Evolutionary conservation across 2,797 vertebrate genomes (phyloP), one percentile per base, ranked within the genome.

Genomic region (Borostomias antarcticus): DNA sequence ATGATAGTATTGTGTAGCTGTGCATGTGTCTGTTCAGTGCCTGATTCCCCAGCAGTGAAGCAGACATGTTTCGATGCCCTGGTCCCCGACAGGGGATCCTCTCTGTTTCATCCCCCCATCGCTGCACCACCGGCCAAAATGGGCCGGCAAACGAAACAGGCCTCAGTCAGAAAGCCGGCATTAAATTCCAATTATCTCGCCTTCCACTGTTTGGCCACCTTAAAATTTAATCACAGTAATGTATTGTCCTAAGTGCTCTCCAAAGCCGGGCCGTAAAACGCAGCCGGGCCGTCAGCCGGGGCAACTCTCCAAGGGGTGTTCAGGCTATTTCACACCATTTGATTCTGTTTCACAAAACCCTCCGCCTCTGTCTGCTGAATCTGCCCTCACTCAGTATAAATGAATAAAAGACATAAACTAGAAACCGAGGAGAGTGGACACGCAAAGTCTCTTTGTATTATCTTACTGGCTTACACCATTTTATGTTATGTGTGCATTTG

Each of bases 171-270:
- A 52, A 80, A 72, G 72, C 75, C 7, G 61, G 76, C 82, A 89
- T 90, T 85, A 82, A 88, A 89, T 85, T 84, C 79, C 77, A 77
- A 88, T 89, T 84, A 83, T 80, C 77, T 70, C 75, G 75, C 88
- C 87, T 81, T 84, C 84, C 52, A 68, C 80, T 80, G 81, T 86
- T 82, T 79, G 80, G 80, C 88, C 86, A 90, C 88, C 88, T 88
- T 89, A 88, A 89, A 81, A 89, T 92, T 84, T 89, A 91, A 91
- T 92, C 89, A 89, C 84, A 81, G 82, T 91, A 91, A 92, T 89
- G 90, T 90, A 89, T 89, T 86, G 85, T 87, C 87, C 82, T 88
- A 88, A 91, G 85, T 91, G 87, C 87, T 90, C 84, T 85, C 86
- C 71, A 72, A 89, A 90, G 82, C 87, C 68, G 58, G 69, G 76